Conservation (phyloP, 2,113 vertebrate species). For the Epinephelus cyanopodus region DNA sequence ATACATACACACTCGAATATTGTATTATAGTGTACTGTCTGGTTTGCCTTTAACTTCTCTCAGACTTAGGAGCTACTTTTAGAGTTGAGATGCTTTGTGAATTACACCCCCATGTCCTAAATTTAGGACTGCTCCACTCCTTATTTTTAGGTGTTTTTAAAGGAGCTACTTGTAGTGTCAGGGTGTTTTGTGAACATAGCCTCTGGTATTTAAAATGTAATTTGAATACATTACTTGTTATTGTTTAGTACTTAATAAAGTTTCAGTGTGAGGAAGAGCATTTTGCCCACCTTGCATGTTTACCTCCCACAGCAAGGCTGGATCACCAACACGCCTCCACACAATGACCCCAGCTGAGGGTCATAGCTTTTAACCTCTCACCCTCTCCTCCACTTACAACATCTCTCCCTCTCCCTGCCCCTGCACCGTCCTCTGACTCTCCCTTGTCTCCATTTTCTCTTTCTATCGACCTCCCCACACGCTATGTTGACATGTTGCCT, state of each 20-base stretch:
- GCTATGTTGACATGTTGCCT: conserved; percentile 75
- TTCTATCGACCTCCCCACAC: conserved; percentile 38
- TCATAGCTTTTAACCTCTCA: conserved; percentile 71
- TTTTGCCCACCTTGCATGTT: conserved; percentile 76
- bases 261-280: conserved; percentile 33
- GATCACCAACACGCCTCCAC: conserved; percentile 67
- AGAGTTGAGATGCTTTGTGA: no score
- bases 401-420: conserved; percentile 49
- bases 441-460: conserved; percentile 42
- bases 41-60: no score
- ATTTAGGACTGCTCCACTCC: no score
- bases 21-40: no score
- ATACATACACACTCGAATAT: no score
- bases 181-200: background rate
- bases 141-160: background rate
- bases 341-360: conserved; percentile 25
- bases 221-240: background rate
- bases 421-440: conserved; percentile 42
- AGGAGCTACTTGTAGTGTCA: no score
- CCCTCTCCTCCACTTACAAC: conserved; percentile 61
- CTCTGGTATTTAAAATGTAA: background rate
- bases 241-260: conserved; percentile 1
- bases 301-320: conserved; percentile 59
- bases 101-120: no score
- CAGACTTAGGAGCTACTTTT: no score